phyloP scores from a whole-genome alignment of 2,888 invertebrate genomes.

The Dolichomitus sp. region DNA sequence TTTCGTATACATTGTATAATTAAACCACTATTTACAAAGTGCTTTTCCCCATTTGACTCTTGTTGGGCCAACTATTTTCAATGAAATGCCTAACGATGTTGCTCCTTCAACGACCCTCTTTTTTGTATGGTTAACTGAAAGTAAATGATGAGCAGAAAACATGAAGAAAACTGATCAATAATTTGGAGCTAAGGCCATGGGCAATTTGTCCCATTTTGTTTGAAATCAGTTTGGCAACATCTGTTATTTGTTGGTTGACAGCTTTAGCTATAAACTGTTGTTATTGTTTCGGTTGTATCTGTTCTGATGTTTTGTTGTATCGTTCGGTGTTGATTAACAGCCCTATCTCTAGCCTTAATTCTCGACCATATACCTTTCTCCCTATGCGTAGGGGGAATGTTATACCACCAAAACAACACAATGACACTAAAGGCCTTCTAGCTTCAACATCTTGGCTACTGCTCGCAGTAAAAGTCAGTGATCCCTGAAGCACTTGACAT shows the following conservation, averaged over 20 bases:
- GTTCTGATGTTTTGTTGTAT: no score
- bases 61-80: constrained; percentile 18
- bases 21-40: constrained; percentile 47
- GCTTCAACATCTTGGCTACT: constrained; percentile 75
- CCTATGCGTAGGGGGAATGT: no score
- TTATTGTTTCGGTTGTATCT: no score
- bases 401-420: no score
- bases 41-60: constrained; percentile 14
- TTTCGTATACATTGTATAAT: constrained; percentile 40
- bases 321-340: no score
- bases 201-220: neutral
- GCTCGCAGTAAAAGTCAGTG: constrained; percentile 79
- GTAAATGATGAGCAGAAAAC: neutral
- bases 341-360: no score
- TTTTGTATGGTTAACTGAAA: neutral
- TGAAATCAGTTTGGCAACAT: no score
- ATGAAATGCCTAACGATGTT: neutral
- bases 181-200: neutral
- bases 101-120: neutral
- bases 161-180: neutral
- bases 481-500: constrained; percentile 77
- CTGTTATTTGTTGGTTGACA: no score
- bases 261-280: no score
- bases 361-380: no score
- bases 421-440: constrained; percentile 35